phyloP scores from a whole-genome alignment of 1,140 invertebrate genomes.

The Aphaenogaster ashmeadi region DNA sequence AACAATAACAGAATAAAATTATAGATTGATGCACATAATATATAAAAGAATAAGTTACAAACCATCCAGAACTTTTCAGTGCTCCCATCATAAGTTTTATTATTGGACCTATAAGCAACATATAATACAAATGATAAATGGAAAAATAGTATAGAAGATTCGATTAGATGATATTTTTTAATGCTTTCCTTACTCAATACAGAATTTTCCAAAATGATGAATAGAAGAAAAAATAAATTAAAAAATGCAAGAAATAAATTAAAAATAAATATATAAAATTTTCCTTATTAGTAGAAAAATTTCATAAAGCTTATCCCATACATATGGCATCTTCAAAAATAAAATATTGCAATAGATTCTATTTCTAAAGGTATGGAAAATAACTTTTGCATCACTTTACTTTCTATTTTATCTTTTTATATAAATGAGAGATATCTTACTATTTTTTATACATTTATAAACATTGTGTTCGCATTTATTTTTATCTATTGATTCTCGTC shows the following conservation, averaged over 20 bases:
- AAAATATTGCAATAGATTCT: not conserved
- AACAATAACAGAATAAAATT: constrained; percentile 45
- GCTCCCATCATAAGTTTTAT: constrained; percentile 95
- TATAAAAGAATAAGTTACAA: constrained; percentile 80
- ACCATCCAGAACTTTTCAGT: constrained; percentile 95
- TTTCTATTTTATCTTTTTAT: not conserved
- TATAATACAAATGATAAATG: constrained; percentile 9
- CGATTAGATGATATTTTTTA: not conserved
- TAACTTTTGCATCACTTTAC: not conserved
- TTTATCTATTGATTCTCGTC: constrained; percentile 90
- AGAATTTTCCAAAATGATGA: no score
- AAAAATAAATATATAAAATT: no score
- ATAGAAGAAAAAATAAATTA: no score
- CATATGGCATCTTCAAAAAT: no score
- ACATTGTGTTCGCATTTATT: constrained; percentile 94
- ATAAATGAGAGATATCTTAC: constrained; percentile 83
- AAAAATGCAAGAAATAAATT: no score
- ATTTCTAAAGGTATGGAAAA: not conserved
- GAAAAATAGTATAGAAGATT: constrained; percentile 19
- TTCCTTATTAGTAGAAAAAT: no score
- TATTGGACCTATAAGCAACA: constrained; percentile 89
- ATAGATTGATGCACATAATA: constrained; percentile 60
- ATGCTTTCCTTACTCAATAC: no score
- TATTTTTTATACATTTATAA: constrained; percentile 91
- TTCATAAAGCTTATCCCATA: no score